Evolutionary conservation across 2,797 vertebrate species (phyloP), one percentile per base, ranked within the genome.

Genomic region (Fistularia commersonii): DNA sequence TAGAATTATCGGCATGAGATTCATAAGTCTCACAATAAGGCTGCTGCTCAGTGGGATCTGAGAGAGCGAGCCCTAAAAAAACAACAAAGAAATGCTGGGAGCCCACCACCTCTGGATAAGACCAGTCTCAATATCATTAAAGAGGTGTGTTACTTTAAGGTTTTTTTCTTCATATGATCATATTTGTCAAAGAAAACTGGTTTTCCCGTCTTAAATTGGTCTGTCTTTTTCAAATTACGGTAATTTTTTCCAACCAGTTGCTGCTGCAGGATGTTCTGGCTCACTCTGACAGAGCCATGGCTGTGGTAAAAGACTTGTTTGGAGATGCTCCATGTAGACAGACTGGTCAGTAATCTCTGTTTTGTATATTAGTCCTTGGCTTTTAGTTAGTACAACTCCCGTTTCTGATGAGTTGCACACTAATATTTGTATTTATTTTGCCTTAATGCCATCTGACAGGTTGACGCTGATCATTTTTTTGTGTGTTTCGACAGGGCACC

Each of bases 191-290:
- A 3, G 13, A 9, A 12, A 11, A 14, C 13, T 12, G 12, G 44
- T 54, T 44, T 49, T 15, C 6, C 12, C 8, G 39, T 35, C 6
- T 1, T n/a, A 15, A 1, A 32, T 51, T 84, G 56, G n/a, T n/a
- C n/a, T n/a, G n/a, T n/a, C n/a, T n/a, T n/a, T n/a, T n/a, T n/a
- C n/a, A n/a, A n/a, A n/a, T n/a, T n/a, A n/a, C n/a, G n/a, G 81
- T 98, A 95, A 92, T 95, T 64, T 91, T 97, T 61, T 95, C 92
- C 58, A 93, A 94, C 68, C 92, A 95, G 73, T 89, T 92, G 78
- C 87, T 89, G 74, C 81, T 93, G 47, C 92, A 91, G 48, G 94
- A 96, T 65, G 92, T 91, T 3, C 68, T 96, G 67, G 85, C 92
- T 48, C 84, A 79, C 37, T 95, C 97, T 35, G 95, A 95, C 82